Evolutionary conservation across 2,888 invertebrate genomes (phyloP).

Genomic region (Uropetala carovei): DNA sequence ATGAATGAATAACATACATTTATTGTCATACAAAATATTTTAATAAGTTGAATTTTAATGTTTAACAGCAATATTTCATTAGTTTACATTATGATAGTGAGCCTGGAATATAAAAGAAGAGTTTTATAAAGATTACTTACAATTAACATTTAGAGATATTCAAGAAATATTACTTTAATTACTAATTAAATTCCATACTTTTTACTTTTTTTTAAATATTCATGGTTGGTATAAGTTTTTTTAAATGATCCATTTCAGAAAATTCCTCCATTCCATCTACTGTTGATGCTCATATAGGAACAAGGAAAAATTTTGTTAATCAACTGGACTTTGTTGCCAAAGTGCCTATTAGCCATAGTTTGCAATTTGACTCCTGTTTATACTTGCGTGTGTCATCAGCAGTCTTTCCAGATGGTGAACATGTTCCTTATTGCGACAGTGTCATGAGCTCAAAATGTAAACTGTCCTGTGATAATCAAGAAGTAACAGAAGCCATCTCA

Average conservation of each 20-base stretch:
- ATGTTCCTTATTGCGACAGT: slow-evolving; percentile 66
- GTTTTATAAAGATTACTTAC: no score
- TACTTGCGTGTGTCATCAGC: slow-evolving; percentile 66
- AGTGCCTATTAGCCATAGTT: slow-evolving; percentile 65
- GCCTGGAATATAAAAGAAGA: no score
- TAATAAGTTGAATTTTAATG: no score
- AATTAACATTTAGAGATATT: no score
- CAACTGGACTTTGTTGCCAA: slow-evolving; percentile 63
- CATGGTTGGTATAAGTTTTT: not conserved
- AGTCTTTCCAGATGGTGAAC: slow-evolving; percentile 43
- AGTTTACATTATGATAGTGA: no score
- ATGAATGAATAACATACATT: no score
- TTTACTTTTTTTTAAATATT: no score
- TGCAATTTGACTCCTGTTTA: slow-evolving; percentile 58
- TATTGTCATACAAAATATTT: no score
- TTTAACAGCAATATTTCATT: no score
- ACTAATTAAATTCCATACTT: no score
- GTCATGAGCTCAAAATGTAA: slow-evolving; percentile 9
- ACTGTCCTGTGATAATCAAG: slow-evolving; percentile 36
- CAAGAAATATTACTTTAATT: no score
- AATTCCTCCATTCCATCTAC: not conserved
- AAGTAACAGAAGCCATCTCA: slow-evolving; percentile 46
- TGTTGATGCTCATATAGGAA: not conserved
- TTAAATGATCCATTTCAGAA: not conserved
- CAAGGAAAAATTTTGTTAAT: not conserved